Percentiles rank a stretch among this genome's conserved stretches.
These are phyloP conservation scores for Corythaixoides concolor DNA, from an alignment of 2,113 vertebrate species.

Conservation along the genomic window DNA sequence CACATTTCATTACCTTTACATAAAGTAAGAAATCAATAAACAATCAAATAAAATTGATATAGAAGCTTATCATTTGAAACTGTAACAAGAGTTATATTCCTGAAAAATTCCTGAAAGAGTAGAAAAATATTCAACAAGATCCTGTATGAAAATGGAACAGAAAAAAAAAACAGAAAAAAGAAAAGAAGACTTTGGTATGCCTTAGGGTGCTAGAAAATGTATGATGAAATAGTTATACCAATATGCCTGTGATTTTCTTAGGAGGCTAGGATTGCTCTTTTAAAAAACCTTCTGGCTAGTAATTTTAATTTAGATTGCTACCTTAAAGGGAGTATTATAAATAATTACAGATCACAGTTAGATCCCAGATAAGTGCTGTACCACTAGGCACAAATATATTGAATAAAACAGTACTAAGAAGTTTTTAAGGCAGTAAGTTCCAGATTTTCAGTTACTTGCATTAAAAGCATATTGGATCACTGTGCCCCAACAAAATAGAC, in stretches of 20 bases:
- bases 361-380: constrained; percentile 31
- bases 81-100: not conserved
- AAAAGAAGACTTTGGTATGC: not conserved
- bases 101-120: not conserved
- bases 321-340: constrained; percentile 62
- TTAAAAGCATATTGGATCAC: not conserved
- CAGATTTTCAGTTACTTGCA: constrained; percentile 2
- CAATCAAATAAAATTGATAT: not conserved
- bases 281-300: constrained; percentile 49
- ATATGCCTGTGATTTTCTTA: constrained; percentile 39
- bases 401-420: constrained; percentile 9
- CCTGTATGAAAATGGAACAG: not conserved
- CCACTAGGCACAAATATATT: constrained; percentile 27
- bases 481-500: not conserved
- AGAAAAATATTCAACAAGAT: not conserved
- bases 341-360: constrained; percentile 62
- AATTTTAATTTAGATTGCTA: constrained; percentile 62
- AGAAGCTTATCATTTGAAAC: not conserved
- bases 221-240: constrained; percentile 41
- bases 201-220: not conserved
- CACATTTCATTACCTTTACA: not conserved
- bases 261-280: not conserved
- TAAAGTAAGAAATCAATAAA: constrained; percentile 21
- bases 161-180: not conserved
- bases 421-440: not conserved